Base-by-base conservation (phyloP, 2,797 vertebrate species). In the Hapalemur alaotrensis region DNA sequence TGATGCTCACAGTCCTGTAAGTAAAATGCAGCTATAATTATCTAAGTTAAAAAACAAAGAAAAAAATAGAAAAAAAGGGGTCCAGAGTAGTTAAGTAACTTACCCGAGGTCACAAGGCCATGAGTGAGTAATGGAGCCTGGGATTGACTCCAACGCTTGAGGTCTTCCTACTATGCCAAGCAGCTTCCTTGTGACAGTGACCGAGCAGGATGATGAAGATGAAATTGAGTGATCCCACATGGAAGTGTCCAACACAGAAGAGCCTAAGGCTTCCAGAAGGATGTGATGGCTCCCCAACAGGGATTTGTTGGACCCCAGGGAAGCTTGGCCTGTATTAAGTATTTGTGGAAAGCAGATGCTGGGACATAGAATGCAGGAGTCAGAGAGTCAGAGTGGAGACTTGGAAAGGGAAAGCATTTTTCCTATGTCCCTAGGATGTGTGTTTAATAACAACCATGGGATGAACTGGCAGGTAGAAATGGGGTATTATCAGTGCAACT, bases 371-470 rank as follows among this genome's bases (percentile, higher is more conserved):
- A 81, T 69, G 12, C 50, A 43, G 61, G 30, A 46, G 7, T 59
- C 35, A 78, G 57, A 69, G 30, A 46, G 7, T 59, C 35, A 78
- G 57, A 69, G 23, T 57, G 78, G 72, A 72, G 38, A 7, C 32
- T 88, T 85, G 61, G 30, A 87, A 14, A 95, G 11, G 30, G 72
- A 11, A 92, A 15, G 13, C 43, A 46, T 67, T 95, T 72, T 54
- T 54, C 28, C 76, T 81, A 50, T 82, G 81, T 80, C n/a, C 4
- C 32, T 80, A 18, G 69, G 15, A 48, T 18, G 17, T 41, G 43
- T n/a, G 18, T 95, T 96, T 78, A 91, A 73, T 72, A 95, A 38
- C 76, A 70, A 86, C n/a, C 30, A 28, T 65, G 25, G 57, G n/a
- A 28, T 81, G n/a, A 46, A 82, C 7, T 46, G 83, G 22, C 30